Base-by-base conservation (phyloP, 2,113 vertebrate species). In the Mastomys coucha region DNA sequence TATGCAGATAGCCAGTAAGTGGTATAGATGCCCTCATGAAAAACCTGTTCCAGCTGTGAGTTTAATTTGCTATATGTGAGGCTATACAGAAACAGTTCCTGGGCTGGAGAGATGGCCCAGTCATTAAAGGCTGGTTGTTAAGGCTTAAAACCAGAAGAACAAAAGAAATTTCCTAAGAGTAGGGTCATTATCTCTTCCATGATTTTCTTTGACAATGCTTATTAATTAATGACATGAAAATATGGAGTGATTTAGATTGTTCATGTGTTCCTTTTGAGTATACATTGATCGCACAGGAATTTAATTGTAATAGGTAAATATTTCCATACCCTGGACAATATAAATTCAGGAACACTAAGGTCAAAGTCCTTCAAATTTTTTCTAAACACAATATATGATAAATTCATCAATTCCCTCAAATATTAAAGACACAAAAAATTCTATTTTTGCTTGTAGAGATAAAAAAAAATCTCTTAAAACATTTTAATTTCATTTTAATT, bases 321-420 rank as follows among this genome's bases (percentile, higher is more conserved):
- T 89, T 91, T 92, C 20, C 73, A 89, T 69, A 42, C 45, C 72
- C 9, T 26, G 5, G 9, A 88, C 53, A 88, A 91, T 67, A 94
- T 94, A 91, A 93, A 93, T 65, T 91, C 39, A 87, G 24, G 19
- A 78, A 67, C 39, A 39, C 39, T 88, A 60, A 11, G 9, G 17
- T 87, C 33, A 91, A 42, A 92, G 56, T 87, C 49, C 42, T 91
- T 31, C 36, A 93, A 87, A 89, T n/a, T 81, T 16, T 92, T 39
- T 89, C 67, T 89, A 95, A 77, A 91, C 20, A 95, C 33, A 45
- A 95, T 36, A 82, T 7, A 89, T 49, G 17, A 51, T 78, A 88
- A 93, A 77, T 92, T 85, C 36, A 56, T 28, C 67, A 95, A 70
- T 67, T 90, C 84, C 49, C 7, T 84, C 80, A 87, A 67, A 45